A percentile compares a stretch with the other conserved stretches of the same genome.
Evolutionary conservation across 2,888 invertebrate species (phyloP).

Genomic region (Macrophya annulata): DNA sequence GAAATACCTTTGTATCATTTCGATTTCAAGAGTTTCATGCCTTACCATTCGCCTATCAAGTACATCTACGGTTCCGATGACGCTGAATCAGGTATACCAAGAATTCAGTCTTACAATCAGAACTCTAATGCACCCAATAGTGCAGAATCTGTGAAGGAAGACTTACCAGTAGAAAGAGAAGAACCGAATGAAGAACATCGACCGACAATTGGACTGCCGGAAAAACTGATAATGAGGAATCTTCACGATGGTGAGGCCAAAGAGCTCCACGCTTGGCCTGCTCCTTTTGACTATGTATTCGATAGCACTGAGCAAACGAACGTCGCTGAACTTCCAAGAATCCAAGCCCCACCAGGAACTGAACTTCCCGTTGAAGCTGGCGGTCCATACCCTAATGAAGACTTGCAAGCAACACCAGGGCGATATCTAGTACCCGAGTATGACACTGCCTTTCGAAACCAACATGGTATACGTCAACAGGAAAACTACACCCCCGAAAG

Average conservation of each 20-base stretch:
- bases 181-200: conserved; percentile 52
- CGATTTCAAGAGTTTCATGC: conserved; percentile 65
- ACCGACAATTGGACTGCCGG: conserved; percentile 61
- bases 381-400: conserved; percentile 6
- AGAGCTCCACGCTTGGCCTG: conserved; percentile 69
- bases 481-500: not conserved
- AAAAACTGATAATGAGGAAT: conserved; percentile 62
- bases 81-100: not conserved
- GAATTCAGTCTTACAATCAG: conserved; percentile 28
- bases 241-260: conserved; percentile 69
- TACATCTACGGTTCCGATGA: conserved; percentile 67
- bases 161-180: conserved; percentile 51
- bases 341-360: conserved; percentile 3
- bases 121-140: conserved; percentile 40
- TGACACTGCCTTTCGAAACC: not conserved
- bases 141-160: conserved; percentile 35
- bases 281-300: conserved; percentile 72
- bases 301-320: conserved; percentile 68
- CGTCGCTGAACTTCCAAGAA: conserved; percentile 52
- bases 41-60: conserved; percentile 70
- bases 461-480: conserved; percentile 5
- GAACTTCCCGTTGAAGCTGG: conserved; percentile 20
- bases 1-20: conserved; percentile 55
- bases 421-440: conserved; percentile 22
- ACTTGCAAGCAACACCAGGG: not conserved